Percentiles rank a stretch among this genome's conserved stretches.
Conservation (phyloP, 1,140 invertebrate species). For the Halotydeus destructor region DNA sequence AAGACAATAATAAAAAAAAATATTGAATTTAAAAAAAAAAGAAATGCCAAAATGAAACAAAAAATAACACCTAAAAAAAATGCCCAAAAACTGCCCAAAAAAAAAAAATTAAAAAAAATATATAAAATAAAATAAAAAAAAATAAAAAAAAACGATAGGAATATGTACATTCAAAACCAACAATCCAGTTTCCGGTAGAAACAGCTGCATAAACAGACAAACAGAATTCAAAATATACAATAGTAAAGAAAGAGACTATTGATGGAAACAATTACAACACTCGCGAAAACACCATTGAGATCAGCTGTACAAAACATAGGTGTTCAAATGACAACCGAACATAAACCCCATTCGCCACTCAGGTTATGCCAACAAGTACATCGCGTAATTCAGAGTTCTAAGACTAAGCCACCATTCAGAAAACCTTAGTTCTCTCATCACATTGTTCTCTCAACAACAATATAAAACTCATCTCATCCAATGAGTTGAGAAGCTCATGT, state of each 20-base stretch:
- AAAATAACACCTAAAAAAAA: too few species aligned
- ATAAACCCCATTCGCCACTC: constrained; percentile 45
- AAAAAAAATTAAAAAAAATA: too few species aligned
- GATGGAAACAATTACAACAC: constrained; percentile 28
- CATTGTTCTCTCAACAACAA: constrained; percentile 94
- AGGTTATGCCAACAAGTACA: constrained; percentile 39
- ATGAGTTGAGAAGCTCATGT: constrained; percentile 84
- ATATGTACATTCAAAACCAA: background rate
- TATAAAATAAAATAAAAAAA: too few species aligned
- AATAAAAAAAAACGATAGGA: background rate
- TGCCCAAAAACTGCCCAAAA: too few species aligned
- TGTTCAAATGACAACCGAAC: constrained; percentile 41
- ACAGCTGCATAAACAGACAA: too few species aligned
- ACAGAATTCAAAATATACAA: constrained; percentile 6
- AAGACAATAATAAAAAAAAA: too few species aligned
- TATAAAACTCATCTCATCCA: constrained; percentile 62
- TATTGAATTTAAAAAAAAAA: too few species aligned
- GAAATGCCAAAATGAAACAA: too few species aligned
- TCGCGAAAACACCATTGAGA: constrained; percentile 37
- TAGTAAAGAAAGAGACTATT: constrained; percentile 17
- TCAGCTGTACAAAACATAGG: constrained; percentile 52
- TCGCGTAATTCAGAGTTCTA: constrained; percentile 66
- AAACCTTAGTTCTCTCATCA: constrained; percentile 87
- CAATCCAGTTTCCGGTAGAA: background rate
- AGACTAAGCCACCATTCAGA: constrained; percentile 83